Conservation (phyloP, 2,888 invertebrate genomes). For the Drosophila quinaria region DNA sequence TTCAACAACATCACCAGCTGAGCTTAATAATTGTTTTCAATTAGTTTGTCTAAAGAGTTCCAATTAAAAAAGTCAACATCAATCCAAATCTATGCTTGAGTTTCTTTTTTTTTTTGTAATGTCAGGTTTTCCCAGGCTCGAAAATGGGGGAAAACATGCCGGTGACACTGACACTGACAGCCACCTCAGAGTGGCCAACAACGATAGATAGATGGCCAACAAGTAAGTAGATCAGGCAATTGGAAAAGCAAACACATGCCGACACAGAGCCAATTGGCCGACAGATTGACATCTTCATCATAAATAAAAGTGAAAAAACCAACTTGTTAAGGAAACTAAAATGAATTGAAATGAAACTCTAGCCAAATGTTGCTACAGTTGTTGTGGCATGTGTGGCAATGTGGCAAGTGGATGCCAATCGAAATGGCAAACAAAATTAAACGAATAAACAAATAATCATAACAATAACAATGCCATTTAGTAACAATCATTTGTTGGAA, state of each 20-base stretch:
- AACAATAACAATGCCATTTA: constrained; percentile 70
- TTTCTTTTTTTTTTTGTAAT: constrained; percentile 45
- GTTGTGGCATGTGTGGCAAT: constrained; percentile 50
- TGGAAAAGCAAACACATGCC: constrained; percentile 76
- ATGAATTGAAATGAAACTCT: constrained; percentile 35
- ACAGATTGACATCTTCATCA: constrained; percentile 83
- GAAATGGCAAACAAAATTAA: constrained; percentile 78
- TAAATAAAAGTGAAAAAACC: constrained; percentile 82
- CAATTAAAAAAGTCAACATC: constrained; percentile 54
- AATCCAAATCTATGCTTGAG: constrained; percentile 32
- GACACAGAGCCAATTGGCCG: constrained; percentile 55
- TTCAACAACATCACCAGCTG: constrained; percentile 56
- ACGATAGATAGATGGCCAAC: constrained; percentile 19
- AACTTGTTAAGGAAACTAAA: constrained; percentile 49
- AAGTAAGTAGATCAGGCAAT: constrained; percentile 57
- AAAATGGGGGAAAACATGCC: constrained; percentile 57
- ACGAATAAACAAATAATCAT: constrained; percentile 65
- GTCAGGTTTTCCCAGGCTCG: constrained; percentile 64
- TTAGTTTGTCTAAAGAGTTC: constrained; percentile 31
- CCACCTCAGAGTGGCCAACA: constrained; percentile 30
- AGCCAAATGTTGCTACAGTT: constrained; percentile 52
- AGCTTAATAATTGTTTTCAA: constrained; percentile 25
- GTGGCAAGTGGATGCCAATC: constrained; percentile 78
- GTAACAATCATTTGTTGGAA: constrained; percentile 24
- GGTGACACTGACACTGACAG: constrained; percentile 69